A percentile compares a stretch with the other conserved stretches of the same genome.
These are phyloP conservation scores for Archivesica marissinica DNA, from an alignment of 1,140 invertebrate genomes.

Conservation along the genomic window DNA sequence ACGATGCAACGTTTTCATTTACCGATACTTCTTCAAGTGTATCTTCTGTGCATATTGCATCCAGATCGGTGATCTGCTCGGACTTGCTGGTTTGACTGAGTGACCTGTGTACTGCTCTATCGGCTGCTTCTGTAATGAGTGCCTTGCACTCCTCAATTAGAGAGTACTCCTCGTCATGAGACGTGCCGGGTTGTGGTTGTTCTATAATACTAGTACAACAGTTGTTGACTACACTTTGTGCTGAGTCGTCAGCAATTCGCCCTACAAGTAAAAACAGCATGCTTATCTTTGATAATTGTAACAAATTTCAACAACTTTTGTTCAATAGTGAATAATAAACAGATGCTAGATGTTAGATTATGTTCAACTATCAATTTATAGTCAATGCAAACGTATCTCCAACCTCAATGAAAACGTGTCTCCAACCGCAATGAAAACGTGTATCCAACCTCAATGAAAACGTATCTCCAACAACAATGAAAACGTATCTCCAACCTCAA, in stretches of 20 bases:
- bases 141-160: slow-evolving; percentile 51
- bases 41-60: slow-evolving; percentile 17
- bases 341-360: no score
- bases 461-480: no score
- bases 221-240: not conserved
- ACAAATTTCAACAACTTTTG: no score
- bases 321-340: no score
- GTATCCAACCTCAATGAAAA: no score
- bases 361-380: no score
- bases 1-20: not conserved
- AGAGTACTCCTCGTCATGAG: not conserved
- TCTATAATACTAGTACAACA: not conserved
- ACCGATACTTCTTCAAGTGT: not conserved
- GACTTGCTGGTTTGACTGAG: not conserved
- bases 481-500: no score
- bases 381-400: no score
- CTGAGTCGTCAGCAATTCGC: not conserved
- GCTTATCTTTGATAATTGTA: no score
- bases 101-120: slow-evolving; percentile 28
- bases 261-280: not conserved
- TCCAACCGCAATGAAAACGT: no score
- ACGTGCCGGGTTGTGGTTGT: not conserved
- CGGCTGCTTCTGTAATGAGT: slow-evolving; percentile 49
- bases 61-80: slow-evolving; percentile 39
- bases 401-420: no score